Conservation (phyloP, 2,797 vertebrate genomes). For the Lacerta viridis region DNA sequence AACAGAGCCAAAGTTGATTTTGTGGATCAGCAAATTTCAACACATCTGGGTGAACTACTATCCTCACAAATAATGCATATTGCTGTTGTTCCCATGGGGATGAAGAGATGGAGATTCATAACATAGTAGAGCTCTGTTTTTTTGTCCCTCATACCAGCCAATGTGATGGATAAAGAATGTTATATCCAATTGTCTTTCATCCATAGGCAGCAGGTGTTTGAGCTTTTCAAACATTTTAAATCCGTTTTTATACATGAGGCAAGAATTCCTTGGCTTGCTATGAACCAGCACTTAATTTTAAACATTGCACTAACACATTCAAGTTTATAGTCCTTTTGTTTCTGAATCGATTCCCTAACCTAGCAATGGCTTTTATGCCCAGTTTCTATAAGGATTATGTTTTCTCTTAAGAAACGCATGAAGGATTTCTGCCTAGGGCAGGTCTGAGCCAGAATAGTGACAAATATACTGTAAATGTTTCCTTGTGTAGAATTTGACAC, state of each 20-base stretch:
- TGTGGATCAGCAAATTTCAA: not conserved
- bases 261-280: constrained; percentile 8
- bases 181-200: not conserved
- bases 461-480: not conserved
- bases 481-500: constrained; percentile 27
- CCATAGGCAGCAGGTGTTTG: not conserved
- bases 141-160: not conserved
- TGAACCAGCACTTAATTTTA: constrained; percentile 5
- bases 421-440: constrained; percentile 36
- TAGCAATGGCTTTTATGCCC: not conserved
- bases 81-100: not conserved
- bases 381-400: constrained; percentile 28
- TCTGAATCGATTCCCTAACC: constrained; percentile 25
- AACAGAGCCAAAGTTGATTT: not conserved
- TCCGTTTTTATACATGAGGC: not conserved
- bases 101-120: not conserved
- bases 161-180: not conserved
- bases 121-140: not conserved
- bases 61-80: constrained; percentile 32
- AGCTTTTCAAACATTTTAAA: constrained; percentile 26
- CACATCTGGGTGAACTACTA: not conserved
- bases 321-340: constrained; percentile 35
- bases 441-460: not conserved
- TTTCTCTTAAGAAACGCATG: constrained; percentile 28
- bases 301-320: not conserved